Evolutionary conservation across 2,888 invertebrate genomes (phyloP), one percentile per base, ranked within the genome.

Genomic region (Rhingia rostrata): DNA sequence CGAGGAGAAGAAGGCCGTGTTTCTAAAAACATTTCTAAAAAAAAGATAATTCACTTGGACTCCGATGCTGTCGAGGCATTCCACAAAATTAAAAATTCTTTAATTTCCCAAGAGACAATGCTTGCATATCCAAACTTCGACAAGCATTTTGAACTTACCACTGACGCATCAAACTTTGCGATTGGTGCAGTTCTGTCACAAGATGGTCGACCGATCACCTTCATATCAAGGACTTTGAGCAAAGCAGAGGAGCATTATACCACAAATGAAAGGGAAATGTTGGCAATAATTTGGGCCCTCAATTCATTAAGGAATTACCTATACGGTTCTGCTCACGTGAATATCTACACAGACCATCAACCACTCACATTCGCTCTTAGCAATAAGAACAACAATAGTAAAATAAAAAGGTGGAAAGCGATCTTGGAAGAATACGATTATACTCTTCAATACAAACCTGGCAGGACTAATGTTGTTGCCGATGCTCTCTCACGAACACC

Each of bases 361-460:
- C 22, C 22, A 22, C 22, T 60, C 9, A 60, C 60, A 10, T 69
- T 56, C 12, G 66, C 72, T 4, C 61, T 77, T 3, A 77, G 70
- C 32, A 64, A 60, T 12, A 66, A 77, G 54, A 72, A 83, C 10
- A 77, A 32, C 4, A 83, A 77, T 35, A 54, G 22, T 9, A 77
- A 83, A 22, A 61, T 81, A 58, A 81, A 75, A 41, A 43, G 75
- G 32, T 77, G 70, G 73, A 73, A 72, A 63, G 61, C 61, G 9
- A 32, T 73, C 30, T 43, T 72, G 6, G 67, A 56, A 51, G 30
- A 81, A 60, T 78, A 81, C 47, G 74, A 69, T 12, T 67, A 78
- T n/a, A 49, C 72, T 51, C 6, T 92, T 0, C 45, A 6, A 12
- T 45, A 45, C 10, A 9, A 45, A 45, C 45, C 45, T 12, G 45